These are phyloP conservation scores for Eurypyga helias DNA, from an alignment of 2,113 vertebrate genomes.

Conservation along the genomic window DNA sequence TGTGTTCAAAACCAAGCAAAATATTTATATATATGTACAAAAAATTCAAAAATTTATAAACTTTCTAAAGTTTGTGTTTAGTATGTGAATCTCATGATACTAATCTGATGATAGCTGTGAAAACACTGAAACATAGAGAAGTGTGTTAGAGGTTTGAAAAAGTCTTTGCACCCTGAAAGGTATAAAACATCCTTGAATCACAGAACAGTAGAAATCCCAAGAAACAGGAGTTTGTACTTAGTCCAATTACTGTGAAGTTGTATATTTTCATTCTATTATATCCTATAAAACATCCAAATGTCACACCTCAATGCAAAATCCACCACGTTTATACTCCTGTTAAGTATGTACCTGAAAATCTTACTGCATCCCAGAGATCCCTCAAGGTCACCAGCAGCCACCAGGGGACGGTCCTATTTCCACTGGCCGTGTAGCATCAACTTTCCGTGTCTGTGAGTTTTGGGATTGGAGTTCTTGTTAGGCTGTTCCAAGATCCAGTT, in stretches of 20 bases:
- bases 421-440: not conserved
- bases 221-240: not conserved
- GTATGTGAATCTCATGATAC: not conserved
- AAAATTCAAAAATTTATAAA: not conserved
- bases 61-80: not conserved
- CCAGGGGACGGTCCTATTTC: not conserved
- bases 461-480: not conserved
- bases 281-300: not conserved
- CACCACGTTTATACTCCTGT: rapidly evolving
- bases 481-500: not conserved
- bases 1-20: not conserved
- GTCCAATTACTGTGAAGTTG: not conserved
- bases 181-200: not conserved
- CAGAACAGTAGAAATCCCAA: not conserved
- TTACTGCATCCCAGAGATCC: not conserved
- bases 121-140: not conserved
- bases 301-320: not conserved
- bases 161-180: not conserved
- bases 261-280: not conserved
- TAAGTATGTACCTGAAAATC: not conserved
- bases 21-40: not conserved
- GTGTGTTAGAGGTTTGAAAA: not conserved
- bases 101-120: not conserved
- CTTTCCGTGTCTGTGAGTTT: rapidly evolving
- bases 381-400: not conserved